Evolutionary conservation across 2,113 vertebrate species (phyloP).

Genomic region (Elanoides forficatus): DNA sequence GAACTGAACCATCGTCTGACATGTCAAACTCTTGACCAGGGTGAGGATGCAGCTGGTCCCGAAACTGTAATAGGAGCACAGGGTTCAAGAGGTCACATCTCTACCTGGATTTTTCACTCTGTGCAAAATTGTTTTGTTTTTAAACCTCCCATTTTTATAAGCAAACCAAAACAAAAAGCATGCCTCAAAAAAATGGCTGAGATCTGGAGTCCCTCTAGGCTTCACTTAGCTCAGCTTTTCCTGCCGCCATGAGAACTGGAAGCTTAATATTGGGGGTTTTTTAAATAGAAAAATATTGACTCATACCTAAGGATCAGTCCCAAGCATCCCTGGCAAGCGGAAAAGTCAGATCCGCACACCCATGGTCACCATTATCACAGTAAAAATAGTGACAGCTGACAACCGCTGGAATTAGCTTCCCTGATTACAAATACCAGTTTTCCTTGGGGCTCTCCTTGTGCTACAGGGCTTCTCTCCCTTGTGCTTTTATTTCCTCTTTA

Average conservation of each 20-base stretch:
- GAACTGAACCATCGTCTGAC: background rate
- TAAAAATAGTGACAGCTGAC: background rate
- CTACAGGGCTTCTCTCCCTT: background rate
- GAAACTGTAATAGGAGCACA: background rate
- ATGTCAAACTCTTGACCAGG: rapidly evolving
- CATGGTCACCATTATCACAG: background rate
- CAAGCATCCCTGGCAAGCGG: background rate
- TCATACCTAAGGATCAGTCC: background rate
- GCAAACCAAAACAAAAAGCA: background rate
- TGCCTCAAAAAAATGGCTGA: background rate
- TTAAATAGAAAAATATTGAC: background rate
- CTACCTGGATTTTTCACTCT: background rate
- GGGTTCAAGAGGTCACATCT: background rate
- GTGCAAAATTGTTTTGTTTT: background rate
- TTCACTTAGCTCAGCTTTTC: background rate
- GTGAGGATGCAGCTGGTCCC: background rate
- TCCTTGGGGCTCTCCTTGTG: background rate
- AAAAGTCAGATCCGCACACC: background rate
- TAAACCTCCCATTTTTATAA: background rate
- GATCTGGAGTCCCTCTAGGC: background rate
- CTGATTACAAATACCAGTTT: background rate
- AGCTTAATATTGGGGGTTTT: background rate
- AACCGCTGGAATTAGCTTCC: background rate
- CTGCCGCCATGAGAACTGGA: background rate
- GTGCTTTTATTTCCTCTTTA: background rate